Conservation (phyloP, 2,113 vertebrate genomes). For the Perognathus longimembris region DNA sequence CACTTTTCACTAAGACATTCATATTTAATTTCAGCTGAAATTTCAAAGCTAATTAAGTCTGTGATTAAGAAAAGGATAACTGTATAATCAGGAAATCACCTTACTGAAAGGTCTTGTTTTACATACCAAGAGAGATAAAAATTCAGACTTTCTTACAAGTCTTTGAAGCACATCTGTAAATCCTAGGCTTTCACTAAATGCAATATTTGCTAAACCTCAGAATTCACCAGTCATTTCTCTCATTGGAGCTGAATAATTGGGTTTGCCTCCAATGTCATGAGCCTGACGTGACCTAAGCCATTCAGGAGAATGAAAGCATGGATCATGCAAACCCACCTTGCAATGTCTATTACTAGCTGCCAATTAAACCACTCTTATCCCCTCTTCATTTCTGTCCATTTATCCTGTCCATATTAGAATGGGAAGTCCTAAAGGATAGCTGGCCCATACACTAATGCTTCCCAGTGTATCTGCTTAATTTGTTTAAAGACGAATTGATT, state of each 20-base stretch:
- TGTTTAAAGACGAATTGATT: background rate
- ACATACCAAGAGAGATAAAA: background rate
- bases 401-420: background rate
- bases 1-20: constrained; percentile 7
- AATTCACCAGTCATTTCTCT: background rate
- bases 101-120: constrained; percentile 3
- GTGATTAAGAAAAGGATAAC: background rate
- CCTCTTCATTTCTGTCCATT: background rate
- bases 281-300: background rate
- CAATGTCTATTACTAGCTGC: background rate
- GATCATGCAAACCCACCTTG: background rate
- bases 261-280: background rate
- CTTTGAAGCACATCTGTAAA: constrained; percentile 2
- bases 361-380: background rate
- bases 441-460: background rate
- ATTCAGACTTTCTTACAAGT: constrained; percentile 23
- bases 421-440: background rate
- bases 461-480: background rate
- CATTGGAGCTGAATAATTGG: background rate
- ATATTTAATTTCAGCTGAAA: constrained; percentile 15
- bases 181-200: background rate
- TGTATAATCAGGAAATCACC: background rate
- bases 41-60: constrained; percentile 22
- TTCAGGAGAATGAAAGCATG: background rate
- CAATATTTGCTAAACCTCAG: background rate